phyloP scores from a whole-genome alignment of 2,888 invertebrate species.

The Spodoptera exigua region DNA sequence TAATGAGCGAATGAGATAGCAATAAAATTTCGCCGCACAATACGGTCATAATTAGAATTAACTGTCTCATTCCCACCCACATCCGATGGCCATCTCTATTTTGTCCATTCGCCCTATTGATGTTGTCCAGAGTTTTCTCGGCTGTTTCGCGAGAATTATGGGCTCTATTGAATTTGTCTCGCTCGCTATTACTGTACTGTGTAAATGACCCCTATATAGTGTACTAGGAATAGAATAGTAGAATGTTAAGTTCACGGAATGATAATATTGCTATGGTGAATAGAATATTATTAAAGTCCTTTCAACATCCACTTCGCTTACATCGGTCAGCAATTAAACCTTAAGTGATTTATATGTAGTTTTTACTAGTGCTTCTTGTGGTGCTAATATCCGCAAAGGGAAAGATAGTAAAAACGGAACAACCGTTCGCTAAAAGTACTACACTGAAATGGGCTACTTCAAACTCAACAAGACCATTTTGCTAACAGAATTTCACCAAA shows the following conservation, averaged over 20 bases:
- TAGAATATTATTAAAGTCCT: no score
- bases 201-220: slow-evolving; percentile 41
- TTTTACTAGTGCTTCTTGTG: no score
- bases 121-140: slow-evolving; percentile 66
- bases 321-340: no score
- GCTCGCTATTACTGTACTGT: slow-evolving; percentile 43
- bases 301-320: no score
- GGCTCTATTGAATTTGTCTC: slow-evolving; percentile 51
- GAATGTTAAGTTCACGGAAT: not conserved
- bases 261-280: not conserved
- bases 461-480: slow-evolving; percentile 46
- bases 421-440: slow-evolving; percentile 33
- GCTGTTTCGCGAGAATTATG: slow-evolving; percentile 46
- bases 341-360: no score
- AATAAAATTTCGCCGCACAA: slow-evolving; percentile 87
- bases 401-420: slow-evolving; percentile 32
- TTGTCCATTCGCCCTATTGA: slow-evolving; percentile 70
- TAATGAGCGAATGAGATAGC: slow-evolving; percentile 88
- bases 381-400: slow-evolving; percentile 16
- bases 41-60: slow-evolving; percentile 87
- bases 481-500: slow-evolving; percentile 51
- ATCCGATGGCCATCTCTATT: slow-evolving; percentile 79
- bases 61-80: slow-evolving; percentile 86
- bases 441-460: slow-evolving; percentile 44
- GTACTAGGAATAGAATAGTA: slow-evolving; percentile 12